Conservation (phyloP, 2,797 vertebrate genomes). For the Pelochelys cantorii region DNA sequence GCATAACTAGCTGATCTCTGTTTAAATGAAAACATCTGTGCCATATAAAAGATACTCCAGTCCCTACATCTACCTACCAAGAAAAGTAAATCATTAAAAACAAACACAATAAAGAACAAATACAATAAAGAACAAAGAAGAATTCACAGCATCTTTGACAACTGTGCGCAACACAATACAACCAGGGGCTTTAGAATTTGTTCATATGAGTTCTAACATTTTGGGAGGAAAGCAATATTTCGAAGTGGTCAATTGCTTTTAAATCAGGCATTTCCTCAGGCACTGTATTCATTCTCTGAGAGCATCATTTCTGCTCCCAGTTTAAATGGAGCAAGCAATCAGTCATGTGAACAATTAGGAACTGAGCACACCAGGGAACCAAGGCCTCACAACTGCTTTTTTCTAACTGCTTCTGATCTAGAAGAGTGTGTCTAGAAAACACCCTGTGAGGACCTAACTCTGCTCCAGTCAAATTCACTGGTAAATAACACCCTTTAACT, state of each 20-base stretch:
- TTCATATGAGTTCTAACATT: not conserved
- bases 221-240: not conserved
- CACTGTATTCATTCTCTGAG: not conserved
- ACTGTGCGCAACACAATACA: not conserved
- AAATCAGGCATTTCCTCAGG: slow-evolving; percentile 2
- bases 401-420: not conserved
- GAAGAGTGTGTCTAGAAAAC: not conserved
- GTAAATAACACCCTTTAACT: not conserved
- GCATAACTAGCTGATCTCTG: slow-evolving; percentile 31
- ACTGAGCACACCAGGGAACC: not conserved
- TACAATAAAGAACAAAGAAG: slow-evolving; percentile 34
- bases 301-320: not conserved
- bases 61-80: slow-evolving; percentile 24
- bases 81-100: slow-evolving; percentile 67
- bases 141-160: slow-evolving; percentile 46
- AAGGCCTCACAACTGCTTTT: not conserved
- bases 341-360: not conserved
- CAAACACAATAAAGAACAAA: slow-evolving; percentile 48
- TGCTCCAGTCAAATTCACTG: not conserved
- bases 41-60: slow-evolving; percentile 52
- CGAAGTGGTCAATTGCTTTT: slow-evolving; percentile 13
- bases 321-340: not conserved
- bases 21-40: slow-evolving; percentile 67
- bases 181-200: not conserved
- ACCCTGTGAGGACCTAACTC: not conserved